Evolutionary conservation across 53 echinoderm and acorn worm genomes (phyloP).

Genomic region (Astropecten irregularis): DNA sequence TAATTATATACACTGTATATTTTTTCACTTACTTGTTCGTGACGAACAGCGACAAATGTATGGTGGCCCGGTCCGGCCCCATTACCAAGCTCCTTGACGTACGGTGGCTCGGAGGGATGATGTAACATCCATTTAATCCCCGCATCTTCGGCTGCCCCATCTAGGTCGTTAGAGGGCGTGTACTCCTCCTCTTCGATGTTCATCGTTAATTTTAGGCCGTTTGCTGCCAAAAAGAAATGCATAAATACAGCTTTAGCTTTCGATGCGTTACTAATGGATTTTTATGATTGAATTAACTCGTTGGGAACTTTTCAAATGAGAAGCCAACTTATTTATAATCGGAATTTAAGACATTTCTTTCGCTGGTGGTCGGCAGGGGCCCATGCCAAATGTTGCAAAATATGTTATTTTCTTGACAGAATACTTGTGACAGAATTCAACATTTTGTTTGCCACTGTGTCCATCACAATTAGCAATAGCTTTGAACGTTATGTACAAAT

Average conservation of each 20-base stretch:
- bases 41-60: conserved; percentile 74
- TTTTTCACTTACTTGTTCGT: conserved; percentile 38
- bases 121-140: conserved; percentile 88
- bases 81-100: conserved; percentile 86
- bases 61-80: conserved; percentile 74
- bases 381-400: too few species aligned
- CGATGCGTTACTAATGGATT: too few species aligned
- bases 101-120: conserved; percentile 83
- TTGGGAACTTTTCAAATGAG: too few species aligned
- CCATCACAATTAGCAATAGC: too few species aligned
- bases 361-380: too few species aligned
- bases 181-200: conserved; percentile 78
- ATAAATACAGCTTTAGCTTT: not conserved
- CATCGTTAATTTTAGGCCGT: conserved; percentile 75
- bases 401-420: too few species aligned
- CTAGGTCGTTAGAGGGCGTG: conserved; percentile 85
- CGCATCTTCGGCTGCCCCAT: conserved; percentile 78
- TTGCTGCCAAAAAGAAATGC: conserved; percentile 37
- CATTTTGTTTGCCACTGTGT: too few species aligned
- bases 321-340: too few species aligned
- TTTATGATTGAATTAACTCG: not conserved
- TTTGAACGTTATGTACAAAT: too few species aligned
- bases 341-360: too few species aligned
- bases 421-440: too few species aligned
- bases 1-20: too few species aligned